phyloP scores from a whole-genome alignment of 2,888 invertebrate genomes.

The Stomorhina lunata region DNA sequence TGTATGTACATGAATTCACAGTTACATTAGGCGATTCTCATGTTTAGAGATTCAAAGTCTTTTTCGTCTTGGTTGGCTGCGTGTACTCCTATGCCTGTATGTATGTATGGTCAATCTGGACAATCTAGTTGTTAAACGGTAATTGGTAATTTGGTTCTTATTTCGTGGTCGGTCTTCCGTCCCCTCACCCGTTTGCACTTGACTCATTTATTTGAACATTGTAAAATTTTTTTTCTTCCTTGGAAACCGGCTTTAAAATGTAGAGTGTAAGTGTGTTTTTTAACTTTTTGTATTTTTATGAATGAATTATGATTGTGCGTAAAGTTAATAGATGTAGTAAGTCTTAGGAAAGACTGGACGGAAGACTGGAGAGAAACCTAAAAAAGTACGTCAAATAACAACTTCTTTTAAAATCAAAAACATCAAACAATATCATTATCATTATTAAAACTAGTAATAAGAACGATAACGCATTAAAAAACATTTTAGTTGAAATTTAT shows the following conservation, averaged over 20 bases:
- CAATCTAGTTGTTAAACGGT: slow-evolving; percentile 47
- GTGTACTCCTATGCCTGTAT: too few relatives aligned
- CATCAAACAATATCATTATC: neutral
- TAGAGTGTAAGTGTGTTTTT: neutral
- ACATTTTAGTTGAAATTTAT: too few relatives aligned
- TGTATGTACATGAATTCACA: slow-evolving; percentile 7
- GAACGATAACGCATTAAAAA: too few relatives aligned
- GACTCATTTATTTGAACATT: slow-evolving; percentile 1
- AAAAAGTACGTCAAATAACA: too few relatives aligned
- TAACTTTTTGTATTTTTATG: neutral
- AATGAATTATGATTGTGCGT: slow-evolving; percentile 45
- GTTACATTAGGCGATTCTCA: slow-evolving; percentile 13
- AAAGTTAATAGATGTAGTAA: neutral
- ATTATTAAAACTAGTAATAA: neutral
- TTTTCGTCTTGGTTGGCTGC: slow-evolving; percentile 1
- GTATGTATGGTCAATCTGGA: slow-evolving; percentile 40
- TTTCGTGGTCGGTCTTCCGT: neutral
- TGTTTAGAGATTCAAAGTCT: too few relatives aligned
- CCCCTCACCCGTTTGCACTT: neutral
- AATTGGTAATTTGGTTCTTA: slow-evolving; percentile 33
- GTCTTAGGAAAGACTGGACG: neutral
- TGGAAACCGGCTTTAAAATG: slow-evolving; percentile 13
- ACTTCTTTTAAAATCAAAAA: neutral
- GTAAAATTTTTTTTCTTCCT: neutral
- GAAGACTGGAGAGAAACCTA: neutral